A percentile compares a stretch with the other conserved stretches of the same genome.
Evolutionary conservation across 2,797 vertebrate genomes (phyloP).

Genomic region (Bucorvus abyssinicus): DNA sequence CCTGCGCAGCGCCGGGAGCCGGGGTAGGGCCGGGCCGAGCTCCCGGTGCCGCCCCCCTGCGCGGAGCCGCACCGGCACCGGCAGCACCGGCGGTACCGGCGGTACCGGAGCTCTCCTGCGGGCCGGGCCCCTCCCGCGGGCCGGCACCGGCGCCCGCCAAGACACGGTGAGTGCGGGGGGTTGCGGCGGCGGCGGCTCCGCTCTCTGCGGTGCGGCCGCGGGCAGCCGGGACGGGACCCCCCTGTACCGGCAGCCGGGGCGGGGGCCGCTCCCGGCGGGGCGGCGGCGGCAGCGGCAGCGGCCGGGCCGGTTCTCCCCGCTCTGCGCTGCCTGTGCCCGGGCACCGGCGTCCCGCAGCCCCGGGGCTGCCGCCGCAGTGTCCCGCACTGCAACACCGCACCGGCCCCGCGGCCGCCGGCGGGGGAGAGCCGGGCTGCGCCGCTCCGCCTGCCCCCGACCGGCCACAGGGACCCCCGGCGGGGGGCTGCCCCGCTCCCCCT

Average conservation of each 20-base stretch:
- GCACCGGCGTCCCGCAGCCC: background rate
- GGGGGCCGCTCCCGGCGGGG: background rate
- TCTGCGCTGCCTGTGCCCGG: background rate
- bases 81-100: background rate
- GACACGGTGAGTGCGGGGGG: background rate
- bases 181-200: background rate
- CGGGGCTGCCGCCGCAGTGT: conserved; percentile 29
- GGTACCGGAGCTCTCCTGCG: background rate
- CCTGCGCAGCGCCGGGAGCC: background rate
- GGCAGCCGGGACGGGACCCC: background rate
- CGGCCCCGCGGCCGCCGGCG: background rate
- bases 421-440: background rate
- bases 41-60: conserved; percentile 20
- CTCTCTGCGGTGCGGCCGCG: background rate
- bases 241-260: background rate
- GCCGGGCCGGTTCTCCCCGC: background rate
- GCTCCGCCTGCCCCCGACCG: too few relatives aligned
- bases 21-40: background rate
- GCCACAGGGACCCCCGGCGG: background rate
- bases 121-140: background rate
- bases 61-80: conserved; percentile 1
- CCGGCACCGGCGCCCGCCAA: background rate
- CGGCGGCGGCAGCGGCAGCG: background rate
- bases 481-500: background rate
- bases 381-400: conserved; percentile 36